A percentile compares a stretch with the other conserved stretches of the same genome.
phyloP scores from a whole-genome alignment of 2,888 invertebrate genomes.

The Lasioglossum vierecki region DNA sequence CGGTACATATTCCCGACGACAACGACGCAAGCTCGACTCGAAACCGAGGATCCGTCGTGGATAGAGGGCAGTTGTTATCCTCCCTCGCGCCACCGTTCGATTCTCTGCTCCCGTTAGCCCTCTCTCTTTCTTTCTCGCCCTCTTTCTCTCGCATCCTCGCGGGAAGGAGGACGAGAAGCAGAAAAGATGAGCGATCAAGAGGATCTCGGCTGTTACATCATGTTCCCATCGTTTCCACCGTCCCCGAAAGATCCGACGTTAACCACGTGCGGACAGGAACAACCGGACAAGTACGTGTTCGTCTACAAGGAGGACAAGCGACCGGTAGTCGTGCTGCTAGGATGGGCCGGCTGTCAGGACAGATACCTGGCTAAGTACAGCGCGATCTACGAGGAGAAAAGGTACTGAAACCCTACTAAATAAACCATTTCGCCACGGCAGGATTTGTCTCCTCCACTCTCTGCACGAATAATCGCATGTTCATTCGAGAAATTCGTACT shows the following conservation, averaged over 20 bases:
- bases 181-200: constrained; percentile 81
- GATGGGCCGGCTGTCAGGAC: constrained; percentile 93
- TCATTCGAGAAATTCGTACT: background rate
- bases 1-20: constrained; percentile 29
- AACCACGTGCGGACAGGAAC: constrained; percentile 67
- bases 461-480: background rate
- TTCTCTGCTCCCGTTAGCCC: background rate
- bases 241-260: constrained; percentile 71
- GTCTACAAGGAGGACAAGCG: constrained; percentile 87
- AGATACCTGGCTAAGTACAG: constrained; percentile 92
- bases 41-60: constrained; percentile 36
- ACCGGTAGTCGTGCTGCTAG: constrained; percentile 90
- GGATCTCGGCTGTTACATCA: constrained; percentile 87
- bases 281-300: constrained; percentile 85
- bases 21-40: constrained; percentile 46
- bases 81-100: constrained; percentile 20
- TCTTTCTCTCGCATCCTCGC: constrained; percentile 49
- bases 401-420: constrained; percentile 84
- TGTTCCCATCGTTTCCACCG: constrained; percentile 86
- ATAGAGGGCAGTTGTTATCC: constrained; percentile 49
- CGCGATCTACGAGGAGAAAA: constrained; percentile 90
- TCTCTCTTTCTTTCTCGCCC: constrained; percentile 18
- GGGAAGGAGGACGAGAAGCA: constrained; percentile 55
- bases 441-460: background rate
- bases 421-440: background rate